phyloP scores from a whole-genome alignment of 2,888 invertebrate genomes.

The Dascillus cervinus region DNA sequence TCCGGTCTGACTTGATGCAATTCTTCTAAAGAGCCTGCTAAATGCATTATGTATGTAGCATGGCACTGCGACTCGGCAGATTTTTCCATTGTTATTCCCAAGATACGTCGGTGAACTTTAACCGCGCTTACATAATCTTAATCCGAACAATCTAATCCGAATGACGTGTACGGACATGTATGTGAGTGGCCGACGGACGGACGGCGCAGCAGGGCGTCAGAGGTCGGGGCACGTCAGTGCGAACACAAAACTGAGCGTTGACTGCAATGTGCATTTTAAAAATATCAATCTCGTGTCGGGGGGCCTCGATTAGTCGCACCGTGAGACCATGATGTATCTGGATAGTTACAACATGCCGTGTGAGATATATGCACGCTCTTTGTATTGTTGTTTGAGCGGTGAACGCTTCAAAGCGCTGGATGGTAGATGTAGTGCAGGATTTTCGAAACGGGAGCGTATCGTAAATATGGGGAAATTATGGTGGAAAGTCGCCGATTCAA shows the following conservation, averaged over 20 bases:
- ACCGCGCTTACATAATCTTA: no score
- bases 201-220: constrained; percentile 21
- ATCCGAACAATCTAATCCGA: constrained; percentile 12
- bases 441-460: no score
- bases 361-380: constrained; percentile 24
- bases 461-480: no score
- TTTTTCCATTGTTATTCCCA: no score
- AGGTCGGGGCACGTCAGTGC: constrained; percentile 22
- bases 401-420: no score
- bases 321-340: constrained; percentile 27
- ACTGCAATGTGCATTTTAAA: constrained; percentile 20
- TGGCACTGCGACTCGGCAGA: no score
- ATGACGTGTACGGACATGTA: constrained; percentile 13
- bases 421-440: no score
- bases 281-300: constrained; percentile 24
- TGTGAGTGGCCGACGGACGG: constrained; percentile 18
- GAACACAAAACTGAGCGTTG: constrained; percentile 24
- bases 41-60: constrained; percentile 33
- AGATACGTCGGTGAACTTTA: no score
- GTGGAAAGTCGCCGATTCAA: no score
- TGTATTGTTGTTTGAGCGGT: constrained; percentile 20
- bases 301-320: constrained; percentile 28
- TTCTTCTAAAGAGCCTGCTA: constrained; percentile 33
- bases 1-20: constrained; percentile 39
- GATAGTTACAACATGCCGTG: constrained; percentile 26